Conservation (phyloP, 2,888 invertebrate genomes). For the Brachyopa scutellaris region DNA sequence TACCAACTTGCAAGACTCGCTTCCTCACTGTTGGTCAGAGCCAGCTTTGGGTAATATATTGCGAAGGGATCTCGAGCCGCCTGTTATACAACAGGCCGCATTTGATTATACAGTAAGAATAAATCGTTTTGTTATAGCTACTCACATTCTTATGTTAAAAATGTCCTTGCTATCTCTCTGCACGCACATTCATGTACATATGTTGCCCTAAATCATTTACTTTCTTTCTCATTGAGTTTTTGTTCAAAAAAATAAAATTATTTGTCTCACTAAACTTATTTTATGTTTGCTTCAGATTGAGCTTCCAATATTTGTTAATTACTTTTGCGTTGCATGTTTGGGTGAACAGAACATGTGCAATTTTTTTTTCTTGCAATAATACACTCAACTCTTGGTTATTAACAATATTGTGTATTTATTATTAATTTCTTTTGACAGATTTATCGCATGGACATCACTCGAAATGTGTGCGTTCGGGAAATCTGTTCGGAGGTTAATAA, state of each 20-base stretch:
- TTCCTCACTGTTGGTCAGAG: slow-evolving; percentile 90
- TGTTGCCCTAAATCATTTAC: too few relatives aligned
- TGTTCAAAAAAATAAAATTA: background rate
- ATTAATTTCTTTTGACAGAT: slow-evolving; percentile 77
- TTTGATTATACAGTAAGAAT: slow-evolving; percentile 87
- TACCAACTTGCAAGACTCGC: slow-evolving; percentile 85
- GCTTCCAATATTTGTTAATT: background rate
- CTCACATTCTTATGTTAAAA: background rate
- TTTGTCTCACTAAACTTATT: too few relatives aligned
- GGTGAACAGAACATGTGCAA: too few relatives aligned
- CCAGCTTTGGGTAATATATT: slow-evolving; percentile 85
- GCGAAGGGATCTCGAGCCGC: slow-evolving; percentile 88
- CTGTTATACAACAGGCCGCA: slow-evolving; percentile 92
- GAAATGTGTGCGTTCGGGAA: slow-evolving; percentile 88
- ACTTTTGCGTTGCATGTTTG: slow-evolving; percentile 1
- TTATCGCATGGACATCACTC: slow-evolving; percentile 91
- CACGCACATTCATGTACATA: too few relatives aligned
- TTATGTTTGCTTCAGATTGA: background rate
- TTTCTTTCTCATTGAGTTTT: background rate
- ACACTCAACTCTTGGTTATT: too few relatives aligned
- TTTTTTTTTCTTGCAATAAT: too few relatives aligned
- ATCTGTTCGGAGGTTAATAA: slow-evolving; percentile 75
- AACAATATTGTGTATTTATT: too few relatives aligned
- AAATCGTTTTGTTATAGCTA: background rate
- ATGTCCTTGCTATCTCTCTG: background rate